phyloP scores from a whole-genome alignment of 1,140 invertebrate genomes.

The Frieseomelitta varia region DNA sequence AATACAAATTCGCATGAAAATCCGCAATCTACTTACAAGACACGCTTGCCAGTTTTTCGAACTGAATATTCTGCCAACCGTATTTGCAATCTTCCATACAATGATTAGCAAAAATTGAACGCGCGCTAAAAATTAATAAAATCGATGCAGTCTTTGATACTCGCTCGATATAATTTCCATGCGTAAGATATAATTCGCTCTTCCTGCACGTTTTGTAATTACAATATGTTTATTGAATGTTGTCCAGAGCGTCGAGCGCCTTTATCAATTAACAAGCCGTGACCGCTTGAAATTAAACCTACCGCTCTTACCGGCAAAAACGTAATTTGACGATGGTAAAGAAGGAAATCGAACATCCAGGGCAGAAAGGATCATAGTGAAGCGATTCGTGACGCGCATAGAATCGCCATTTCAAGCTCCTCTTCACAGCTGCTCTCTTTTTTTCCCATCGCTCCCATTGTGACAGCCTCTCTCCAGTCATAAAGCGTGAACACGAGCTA shows the following conservation, averaged over 20 bases:
- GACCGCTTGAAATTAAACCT: neutral
- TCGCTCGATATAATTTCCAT: neutral
- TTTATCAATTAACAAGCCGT: neutral
- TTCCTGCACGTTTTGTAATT: neutral
- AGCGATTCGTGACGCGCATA: slow-evolving; percentile 61
- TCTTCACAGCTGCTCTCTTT: slow-evolving; percentile 62
- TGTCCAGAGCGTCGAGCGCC: neutral
- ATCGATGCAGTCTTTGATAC: too few relatives aligned
- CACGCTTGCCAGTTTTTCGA: neutral
- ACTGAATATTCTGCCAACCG: neutral
- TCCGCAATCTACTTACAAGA: neutral
- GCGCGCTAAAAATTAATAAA: neutral
- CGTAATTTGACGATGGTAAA: neutral
- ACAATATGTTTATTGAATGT: neutral
- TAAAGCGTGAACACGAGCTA: slow-evolving; percentile 65
- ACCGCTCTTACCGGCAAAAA: slow-evolving; percentile 9
- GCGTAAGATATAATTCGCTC: neutral
- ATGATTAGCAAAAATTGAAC: neutral
- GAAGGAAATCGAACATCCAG: slow-evolving; percentile 10
- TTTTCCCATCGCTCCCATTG: slow-evolving; percentile 54
- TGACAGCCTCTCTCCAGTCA: slow-evolving; percentile 38
- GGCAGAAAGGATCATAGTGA: slow-evolving; percentile 36
- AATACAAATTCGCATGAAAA: neutral
- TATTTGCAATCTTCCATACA: neutral
- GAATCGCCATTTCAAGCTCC: slow-evolving; percentile 75